Evolutionary conservation across 2,797 vertebrate genomes (phyloP).

Genomic region (Oreochromis grahami): DNA sequence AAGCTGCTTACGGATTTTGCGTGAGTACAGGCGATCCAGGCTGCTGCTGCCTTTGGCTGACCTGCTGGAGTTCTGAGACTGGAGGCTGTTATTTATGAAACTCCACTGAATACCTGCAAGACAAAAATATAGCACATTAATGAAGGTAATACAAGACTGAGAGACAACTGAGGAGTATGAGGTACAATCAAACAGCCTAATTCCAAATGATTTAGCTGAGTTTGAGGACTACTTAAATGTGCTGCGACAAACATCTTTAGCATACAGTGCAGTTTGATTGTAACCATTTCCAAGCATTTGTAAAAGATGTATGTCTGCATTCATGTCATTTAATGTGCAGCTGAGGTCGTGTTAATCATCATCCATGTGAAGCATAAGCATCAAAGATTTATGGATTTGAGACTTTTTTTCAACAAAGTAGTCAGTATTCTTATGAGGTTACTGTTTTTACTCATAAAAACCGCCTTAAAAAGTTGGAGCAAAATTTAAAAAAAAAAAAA

Average conservation of each 20-base stretch:
- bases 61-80: conserved; percentile 89
- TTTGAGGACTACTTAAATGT: background rate
- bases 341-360: background rate
- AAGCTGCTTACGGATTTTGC: conserved; percentile 98
- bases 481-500: too few species aligned
- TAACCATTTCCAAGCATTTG: background rate
- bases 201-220: accelerated
- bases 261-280: background rate
- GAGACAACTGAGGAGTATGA: background rate
- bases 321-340: background rate
- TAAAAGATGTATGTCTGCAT: background rate
- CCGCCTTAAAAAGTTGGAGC: too few species aligned
- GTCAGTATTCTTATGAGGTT: background rate
- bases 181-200: background rate
- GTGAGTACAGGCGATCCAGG: conserved; percentile 94
- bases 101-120: conserved; percentile 95
- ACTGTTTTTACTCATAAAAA: background rate
- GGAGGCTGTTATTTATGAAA: conserved; percentile 98
- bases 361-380: background rate
- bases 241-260: background rate
- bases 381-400: background rate
- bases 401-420: background rate
- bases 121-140: background rate
- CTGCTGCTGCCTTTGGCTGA: conserved; percentile 94
- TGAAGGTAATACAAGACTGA: background rate